These are phyloP conservation scores for Phenganax subtilis DNA, from an alignment of 92 coral and sea anemone genomes.

Conservation along the genomic window DNA sequence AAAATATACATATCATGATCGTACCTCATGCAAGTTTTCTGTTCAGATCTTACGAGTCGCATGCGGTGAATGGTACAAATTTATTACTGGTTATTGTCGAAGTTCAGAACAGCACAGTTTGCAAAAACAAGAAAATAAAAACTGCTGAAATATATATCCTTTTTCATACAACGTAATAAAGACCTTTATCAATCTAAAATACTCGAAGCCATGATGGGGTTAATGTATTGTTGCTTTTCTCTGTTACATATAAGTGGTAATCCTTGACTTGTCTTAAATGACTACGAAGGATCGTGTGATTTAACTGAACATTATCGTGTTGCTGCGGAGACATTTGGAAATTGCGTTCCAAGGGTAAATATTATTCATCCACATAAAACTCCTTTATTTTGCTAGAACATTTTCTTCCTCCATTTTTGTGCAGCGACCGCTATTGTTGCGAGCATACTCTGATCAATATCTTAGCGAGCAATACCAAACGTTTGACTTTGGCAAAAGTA, in stretches of 20 bases:
- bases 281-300: background rate
- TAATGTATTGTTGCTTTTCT: background rate
- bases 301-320: conserved; percentile 1
- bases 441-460: no score
- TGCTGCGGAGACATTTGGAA: background rate
- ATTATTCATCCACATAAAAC: no score
- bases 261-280: conserved; percentile 15
- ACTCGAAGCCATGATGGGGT: background rate
- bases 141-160: conserved; percentile 44
- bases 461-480: no score
- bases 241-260: background rate
- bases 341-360: conserved; percentile 10
- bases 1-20: no score
- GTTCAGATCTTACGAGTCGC: conserved; percentile 33
- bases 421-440: background rate
- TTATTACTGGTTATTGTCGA: conserved; percentile 35
- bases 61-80: conserved; percentile 28
- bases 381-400: background rate
- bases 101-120: background rate
- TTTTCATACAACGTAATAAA: conserved; percentile 3
- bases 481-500: no score
- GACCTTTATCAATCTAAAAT: background rate
- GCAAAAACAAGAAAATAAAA: background rate
- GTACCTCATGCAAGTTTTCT: background rate
- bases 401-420: background rate